Percentiles rank a stretch among this genome's conserved stretches.
These are phyloP conservation scores for Haliclystus octoradiatus DNA, from an alignment of 30 jellyfish, hydroid and myxozoan genomes.

Conservation along the genomic window DNA sequence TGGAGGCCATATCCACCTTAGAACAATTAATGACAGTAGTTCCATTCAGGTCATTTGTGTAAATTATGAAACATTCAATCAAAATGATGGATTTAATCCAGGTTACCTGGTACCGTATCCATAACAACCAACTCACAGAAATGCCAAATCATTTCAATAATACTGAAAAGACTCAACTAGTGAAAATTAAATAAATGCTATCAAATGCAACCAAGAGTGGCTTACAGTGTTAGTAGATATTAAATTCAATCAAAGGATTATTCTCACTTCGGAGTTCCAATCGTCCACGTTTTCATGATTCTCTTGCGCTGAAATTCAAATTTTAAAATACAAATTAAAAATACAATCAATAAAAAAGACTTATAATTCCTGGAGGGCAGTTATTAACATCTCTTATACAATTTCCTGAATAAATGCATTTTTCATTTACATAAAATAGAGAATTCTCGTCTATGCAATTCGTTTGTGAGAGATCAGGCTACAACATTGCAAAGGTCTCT, in stretches of 20 bases:
- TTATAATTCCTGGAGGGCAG: no score
- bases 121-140: conserved; percentile 55
- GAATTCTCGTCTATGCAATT: no score
- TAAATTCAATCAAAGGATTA: background rate
- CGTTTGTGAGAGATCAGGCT: no score
- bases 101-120: conserved; percentile 62
- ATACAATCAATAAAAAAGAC: no score
- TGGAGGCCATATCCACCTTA: conserved; percentile 67
- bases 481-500: no score
- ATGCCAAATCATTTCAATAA: conserved; percentile 86
- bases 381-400: no score
- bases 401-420: no score
- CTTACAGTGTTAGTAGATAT: background rate
- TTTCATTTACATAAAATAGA: no score
- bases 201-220: background rate
- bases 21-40: background rate
- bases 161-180: conserved; percentile 45
- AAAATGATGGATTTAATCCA: background rate
- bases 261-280: conserved; percentile 24
- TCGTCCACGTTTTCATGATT: conserved; percentile 3
- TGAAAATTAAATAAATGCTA: background rate
- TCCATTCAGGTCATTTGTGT: no score
- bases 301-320: conserved; percentile 4
- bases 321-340: background rate
- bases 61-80: no score